Base-by-base conservation (phyloP, 2,797 vertebrate genomes). In the Pogoniulus pusillus region DNA sequence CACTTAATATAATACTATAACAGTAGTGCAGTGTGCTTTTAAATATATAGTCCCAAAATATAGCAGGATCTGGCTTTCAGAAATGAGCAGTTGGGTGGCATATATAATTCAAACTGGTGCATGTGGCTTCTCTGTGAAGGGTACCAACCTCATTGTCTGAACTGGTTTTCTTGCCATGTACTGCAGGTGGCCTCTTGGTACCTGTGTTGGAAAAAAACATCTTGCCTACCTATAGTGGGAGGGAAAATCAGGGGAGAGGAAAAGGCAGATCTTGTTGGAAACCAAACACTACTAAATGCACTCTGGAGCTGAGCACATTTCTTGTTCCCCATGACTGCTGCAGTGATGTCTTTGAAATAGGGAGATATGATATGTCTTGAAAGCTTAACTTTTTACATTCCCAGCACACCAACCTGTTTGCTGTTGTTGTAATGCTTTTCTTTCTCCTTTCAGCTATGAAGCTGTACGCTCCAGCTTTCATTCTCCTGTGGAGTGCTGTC, bases 371-470 rank as follows among this genome's bases (percentile, higher is more conserved):
- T 49, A 47, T 49, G 47, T 22, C 23, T 49, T 49, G 12, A 49
- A 49, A 49, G 47, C 47, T 49, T 79, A 34, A 17, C 35, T 72
- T 30, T 22, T 3, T 5, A 59, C 59, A 49, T 74, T 68, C 22
- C 29, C 49, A 35, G 32, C 14, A 6, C 23, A 7, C 24, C 15
- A 16, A 14, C 18, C 29, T 13, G 45, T n/a, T 10, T 75, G 34
- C 27, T 60, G 37, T 95, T 89, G 82, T 90, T 95, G 68, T 96
- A 53, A 91, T 82, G 63, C 78, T 93, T 92, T 90, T 72, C 9
- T 77, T 97, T 97, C 62, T 97, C 68, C 14, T 97, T 98, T 66
- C 98, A 99, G 99, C 98, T 97, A 99, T 99, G 99, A 98, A 98
- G 97, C 97, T 96, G 91, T 98, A 97, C 80, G 92, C 98, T 93